Conservation (phyloP, 2,888 invertebrate genomes). For the Microchrysa polita region DNA sequence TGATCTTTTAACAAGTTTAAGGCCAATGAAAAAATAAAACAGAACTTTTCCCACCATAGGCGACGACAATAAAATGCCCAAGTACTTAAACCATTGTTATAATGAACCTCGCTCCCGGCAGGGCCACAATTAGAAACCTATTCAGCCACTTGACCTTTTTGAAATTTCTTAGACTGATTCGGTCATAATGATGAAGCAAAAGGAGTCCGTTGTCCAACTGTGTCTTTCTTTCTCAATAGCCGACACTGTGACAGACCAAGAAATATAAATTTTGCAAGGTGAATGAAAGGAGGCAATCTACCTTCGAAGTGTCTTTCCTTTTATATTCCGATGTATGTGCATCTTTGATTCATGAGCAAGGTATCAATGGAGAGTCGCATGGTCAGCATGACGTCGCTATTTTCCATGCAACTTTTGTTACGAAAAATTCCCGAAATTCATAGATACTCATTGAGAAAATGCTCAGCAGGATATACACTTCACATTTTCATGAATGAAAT, state of each 20-base stretch:
- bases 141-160: slow-evolving; percentile 53
- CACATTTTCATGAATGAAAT: slow-evolving; percentile 45
- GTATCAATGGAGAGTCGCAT: background rate
- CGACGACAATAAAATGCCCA: background rate
- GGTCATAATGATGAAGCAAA: slow-evolving; percentile 27
- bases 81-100: slow-evolving; percentile 7
- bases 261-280: no score
- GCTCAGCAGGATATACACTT: slow-evolving; percentile 46
- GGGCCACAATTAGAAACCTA: slow-evolving; percentile 51
- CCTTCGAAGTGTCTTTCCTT: no score
- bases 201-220: slow-evolving; percentile 7
- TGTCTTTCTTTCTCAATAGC: background rate
- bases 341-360: background rate
- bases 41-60: no score
- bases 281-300: background rate
- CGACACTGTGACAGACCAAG: background rate
- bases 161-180: background rate
- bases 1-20: slow-evolving; percentile 42
- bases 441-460: slow-evolving; percentile 37
- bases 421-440: slow-evolving; percentile 5
- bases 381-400: slow-evolving; percentile 43
- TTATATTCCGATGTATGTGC: background rate
- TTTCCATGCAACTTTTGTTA: slow-evolving; percentile 19
- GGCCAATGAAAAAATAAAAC: slow-evolving; percentile 3
- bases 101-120: slow-evolving; percentile 22